Conservation (phyloP, 2,113 vertebrate species). For the Eretmochelys imbricata region DNA sequence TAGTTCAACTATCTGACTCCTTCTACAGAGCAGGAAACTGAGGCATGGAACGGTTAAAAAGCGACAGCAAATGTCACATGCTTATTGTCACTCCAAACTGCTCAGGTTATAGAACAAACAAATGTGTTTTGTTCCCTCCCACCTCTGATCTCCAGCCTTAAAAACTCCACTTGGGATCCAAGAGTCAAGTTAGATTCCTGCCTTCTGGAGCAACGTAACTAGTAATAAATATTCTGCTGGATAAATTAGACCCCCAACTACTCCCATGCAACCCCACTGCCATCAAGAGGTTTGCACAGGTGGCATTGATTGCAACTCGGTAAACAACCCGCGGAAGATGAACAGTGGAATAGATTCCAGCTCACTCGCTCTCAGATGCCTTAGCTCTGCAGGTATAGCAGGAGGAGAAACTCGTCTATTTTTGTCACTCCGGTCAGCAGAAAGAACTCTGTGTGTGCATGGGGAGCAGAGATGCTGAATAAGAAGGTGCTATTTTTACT, state of each 20-base stretch:
- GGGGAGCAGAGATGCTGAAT: neutral
- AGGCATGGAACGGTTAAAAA: neutral
- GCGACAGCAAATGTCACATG: neutral
- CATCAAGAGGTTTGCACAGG: fast-evolving
- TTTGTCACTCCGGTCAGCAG: neutral
- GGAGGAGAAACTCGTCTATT: neutral
- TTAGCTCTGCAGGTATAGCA: fast-evolving
- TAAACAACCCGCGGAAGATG: fast-evolving
- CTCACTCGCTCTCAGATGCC: neutral
- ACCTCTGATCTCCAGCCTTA: neutral
- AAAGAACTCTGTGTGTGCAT: fast-evolving
- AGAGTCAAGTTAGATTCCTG: constrained; percentile 4
- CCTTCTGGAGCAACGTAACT: neutral
- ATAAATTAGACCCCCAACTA: neutral
- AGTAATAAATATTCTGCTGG: neutral
- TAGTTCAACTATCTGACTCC: neutral
- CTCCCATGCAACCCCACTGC: fast-evolving
- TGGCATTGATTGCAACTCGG: fast-evolving
- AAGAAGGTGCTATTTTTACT: constrained; percentile 45
- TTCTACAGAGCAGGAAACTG: neutral
- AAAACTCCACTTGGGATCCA: neutral
- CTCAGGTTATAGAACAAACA: neutral
- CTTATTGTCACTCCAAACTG: neutral
- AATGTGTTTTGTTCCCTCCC: neutral
- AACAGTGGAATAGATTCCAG: fast-evolving